Conservation (phyloP, 1,140 invertebrate species). For the Bombyx mandarina region DNA sequence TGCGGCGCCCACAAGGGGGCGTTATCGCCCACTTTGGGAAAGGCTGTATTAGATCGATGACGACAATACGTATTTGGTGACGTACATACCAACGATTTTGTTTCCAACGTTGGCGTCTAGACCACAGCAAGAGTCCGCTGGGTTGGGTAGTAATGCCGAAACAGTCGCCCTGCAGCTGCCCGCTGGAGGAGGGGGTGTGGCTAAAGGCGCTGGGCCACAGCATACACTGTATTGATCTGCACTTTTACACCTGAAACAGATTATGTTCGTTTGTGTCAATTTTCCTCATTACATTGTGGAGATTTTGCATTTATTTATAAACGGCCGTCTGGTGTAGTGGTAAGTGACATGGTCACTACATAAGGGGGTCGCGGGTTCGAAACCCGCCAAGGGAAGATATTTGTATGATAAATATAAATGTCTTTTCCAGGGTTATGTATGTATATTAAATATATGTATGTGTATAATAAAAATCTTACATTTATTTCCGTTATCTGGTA, state of each 20-base stretch:
- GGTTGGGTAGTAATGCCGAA: constrained; percentile 20
- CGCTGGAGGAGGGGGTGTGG: not conserved
- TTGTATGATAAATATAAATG: no score
- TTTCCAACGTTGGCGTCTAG: constrained; percentile 22
- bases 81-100: constrained; percentile 24
- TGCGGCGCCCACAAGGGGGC: no score
- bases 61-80: not conserved
- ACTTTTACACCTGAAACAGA: constrained; percentile 25
- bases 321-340: no score
- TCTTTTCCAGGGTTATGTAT: no score
- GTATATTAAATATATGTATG: no score
- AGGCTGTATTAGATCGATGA: not conserved
- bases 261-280: not conserved
- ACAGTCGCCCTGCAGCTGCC: constrained; percentile 1
- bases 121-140: constrained; percentile 30
- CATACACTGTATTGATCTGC: constrained; percentile 27
- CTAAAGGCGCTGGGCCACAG: constrained; percentile 17
- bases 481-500: no score
- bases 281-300: not conserved
- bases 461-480: no score
- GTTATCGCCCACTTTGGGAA: no score
- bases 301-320: not conserved
- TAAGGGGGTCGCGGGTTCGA: no score
- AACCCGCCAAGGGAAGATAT: no score
- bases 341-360: no score